Evolutionary conservation across 30 jellyfish, hydroid and myxozoan species (phyloP).

Genomic region (Hydractinia echinata): DNA sequence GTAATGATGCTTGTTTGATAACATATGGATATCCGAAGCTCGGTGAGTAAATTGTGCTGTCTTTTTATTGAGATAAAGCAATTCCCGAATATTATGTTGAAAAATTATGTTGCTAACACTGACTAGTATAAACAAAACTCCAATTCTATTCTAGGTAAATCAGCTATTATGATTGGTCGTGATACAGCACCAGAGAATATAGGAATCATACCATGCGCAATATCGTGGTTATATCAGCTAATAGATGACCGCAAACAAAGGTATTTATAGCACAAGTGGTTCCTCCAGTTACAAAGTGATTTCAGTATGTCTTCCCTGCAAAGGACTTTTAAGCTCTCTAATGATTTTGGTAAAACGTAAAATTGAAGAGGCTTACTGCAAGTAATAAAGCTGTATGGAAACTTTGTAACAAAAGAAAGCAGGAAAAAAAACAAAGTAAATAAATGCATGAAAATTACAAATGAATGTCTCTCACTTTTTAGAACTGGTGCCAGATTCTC

Average conservation of each 20-base stretch:
- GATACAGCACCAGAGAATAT: conserved; percentile 58
- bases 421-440: neutral
- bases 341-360: too few species aligned
- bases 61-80: too few species aligned
- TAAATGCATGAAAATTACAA: neutral
- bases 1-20: conserved; percentile 75
- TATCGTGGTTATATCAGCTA: conserved; percentile 85
- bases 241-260: conserved; percentile 95
- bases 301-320: too few species aligned
- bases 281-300: too few species aligned
- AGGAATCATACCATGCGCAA: conserved; percentile 87
- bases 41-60: conserved; percentile 31
- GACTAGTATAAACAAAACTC: too few species aligned
- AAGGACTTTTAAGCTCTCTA: too few species aligned
- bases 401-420: neutral
- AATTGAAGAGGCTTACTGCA: too few species aligned
- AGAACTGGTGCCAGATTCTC: conserved; percentile 96
- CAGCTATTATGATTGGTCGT: conserved; percentile 75
- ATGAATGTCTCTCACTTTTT: neutral
- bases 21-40: conserved; percentile 81
- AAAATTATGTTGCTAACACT: too few species aligned
- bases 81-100: too few species aligned
- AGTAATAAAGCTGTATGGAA: neutral
- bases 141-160: conserved; percentile 52
- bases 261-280: conserved; percentile 15